Conservation (phyloP, 2,797 vertebrate species). For the Danio albolineatus region DNA sequence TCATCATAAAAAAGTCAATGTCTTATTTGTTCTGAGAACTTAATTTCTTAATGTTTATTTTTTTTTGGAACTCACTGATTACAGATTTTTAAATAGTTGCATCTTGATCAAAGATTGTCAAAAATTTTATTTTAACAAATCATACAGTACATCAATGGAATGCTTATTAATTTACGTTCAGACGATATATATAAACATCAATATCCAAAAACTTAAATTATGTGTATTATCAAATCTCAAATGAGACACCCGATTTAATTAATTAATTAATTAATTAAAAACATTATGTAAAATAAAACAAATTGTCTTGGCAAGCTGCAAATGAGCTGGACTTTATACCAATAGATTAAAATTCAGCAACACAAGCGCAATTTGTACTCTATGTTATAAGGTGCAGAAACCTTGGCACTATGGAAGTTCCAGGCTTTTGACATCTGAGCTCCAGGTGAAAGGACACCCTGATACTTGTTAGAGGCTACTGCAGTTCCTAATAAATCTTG, state of each 20-base stretch:
- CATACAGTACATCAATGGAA: no score
- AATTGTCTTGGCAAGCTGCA: not conserved
- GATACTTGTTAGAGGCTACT: not conserved
- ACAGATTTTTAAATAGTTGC: no score
- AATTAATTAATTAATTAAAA: not conserved
- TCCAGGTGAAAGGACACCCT: conserved; percentile 38
- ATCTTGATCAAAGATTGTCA: no score
- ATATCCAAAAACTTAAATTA: no score
- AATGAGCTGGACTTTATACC: not conserved
- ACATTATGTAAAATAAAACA: not conserved
- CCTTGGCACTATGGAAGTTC: not conserved
- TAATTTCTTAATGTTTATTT: no score
- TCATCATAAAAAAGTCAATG: no score
- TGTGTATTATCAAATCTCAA: not conserved
- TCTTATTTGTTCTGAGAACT: no score
- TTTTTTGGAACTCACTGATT: no score
- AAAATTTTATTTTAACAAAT: no score
- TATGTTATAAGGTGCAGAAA: not conserved
- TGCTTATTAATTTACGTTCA: no score
- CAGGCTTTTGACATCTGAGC: conserved; percentile 37
- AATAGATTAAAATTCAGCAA: not conserved
- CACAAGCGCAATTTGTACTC: not conserved
- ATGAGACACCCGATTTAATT: not conserved
- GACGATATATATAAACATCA: no score
- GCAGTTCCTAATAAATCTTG: conserved; percentile 19